phyloP scores from a whole-genome alignment of 2,113 vertebrate species.

The Hiodon tergisus region DNA sequence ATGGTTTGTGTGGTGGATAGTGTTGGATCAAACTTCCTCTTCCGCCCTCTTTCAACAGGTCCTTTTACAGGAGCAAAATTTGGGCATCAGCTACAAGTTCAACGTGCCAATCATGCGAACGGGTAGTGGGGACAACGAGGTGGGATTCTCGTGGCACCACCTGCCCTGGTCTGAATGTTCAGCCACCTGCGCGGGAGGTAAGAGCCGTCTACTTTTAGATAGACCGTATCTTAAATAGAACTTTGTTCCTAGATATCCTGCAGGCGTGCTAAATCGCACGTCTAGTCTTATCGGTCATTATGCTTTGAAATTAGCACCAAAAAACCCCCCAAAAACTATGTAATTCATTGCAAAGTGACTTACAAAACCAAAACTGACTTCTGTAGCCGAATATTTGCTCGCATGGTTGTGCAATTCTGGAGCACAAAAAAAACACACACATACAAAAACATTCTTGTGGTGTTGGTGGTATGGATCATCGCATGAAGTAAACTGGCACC shows the following conservation, averaged over 20 bases:
- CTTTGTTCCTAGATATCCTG: neutral
- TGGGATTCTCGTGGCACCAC: conserved; percentile 89
- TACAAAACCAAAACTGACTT: neutral
- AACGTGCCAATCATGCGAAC: conserved; percentile 90
- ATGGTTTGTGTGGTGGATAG: neutral
- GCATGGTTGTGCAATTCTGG: neutral
- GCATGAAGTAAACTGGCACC: conserved; percentile 37
- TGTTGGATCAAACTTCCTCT: neutral
- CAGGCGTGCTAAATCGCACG: neutral
- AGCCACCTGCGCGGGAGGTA: conserved; percentile 91
- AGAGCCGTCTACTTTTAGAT: conserved; percentile 31
- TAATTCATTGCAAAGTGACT: too few species aligned
- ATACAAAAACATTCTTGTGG: neutral
- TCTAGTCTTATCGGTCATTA: neutral
- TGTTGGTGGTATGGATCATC: neutral
- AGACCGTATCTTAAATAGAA: neutral
- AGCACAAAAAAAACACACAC: neutral
- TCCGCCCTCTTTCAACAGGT: conserved; percentile 62
- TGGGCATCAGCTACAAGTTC: conserved; percentile 93
- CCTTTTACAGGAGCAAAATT: conserved; percentile 93
- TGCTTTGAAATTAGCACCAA: neutral
- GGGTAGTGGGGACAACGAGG: conserved; percentile 93
- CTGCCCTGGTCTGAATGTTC: conserved; percentile 94
- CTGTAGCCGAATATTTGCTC: neutral
- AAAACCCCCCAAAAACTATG: neutral